Percentiles rank a stretch among this genome's conserved stretches.
Evolutionary conservation across 2,888 invertebrate genomes (phyloP).

Genomic region (Aleiodes alternator): DNA sequence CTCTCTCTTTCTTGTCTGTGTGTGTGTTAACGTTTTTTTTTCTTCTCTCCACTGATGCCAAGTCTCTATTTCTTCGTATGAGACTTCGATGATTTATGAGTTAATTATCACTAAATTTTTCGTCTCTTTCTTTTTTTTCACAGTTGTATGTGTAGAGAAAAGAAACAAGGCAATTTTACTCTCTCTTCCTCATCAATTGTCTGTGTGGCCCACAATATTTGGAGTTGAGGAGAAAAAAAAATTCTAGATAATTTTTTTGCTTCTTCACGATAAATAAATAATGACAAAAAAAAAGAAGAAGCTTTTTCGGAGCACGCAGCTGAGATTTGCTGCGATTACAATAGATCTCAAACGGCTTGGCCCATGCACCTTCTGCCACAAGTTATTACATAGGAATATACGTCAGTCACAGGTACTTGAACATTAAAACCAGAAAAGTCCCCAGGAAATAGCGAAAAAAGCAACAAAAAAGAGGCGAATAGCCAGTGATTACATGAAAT

Average conservation of each 20-base stretch:
- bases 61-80: constrained; percentile 1
- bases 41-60: constrained; percentile 10
- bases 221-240: too few relatives aligned
- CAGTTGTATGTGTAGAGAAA: not conserved
- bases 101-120: constrained; percentile 1
- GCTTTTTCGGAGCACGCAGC: constrained; percentile 7
- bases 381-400: too few relatives aligned
- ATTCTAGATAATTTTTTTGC: not conserved
- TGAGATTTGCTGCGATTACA: constrained; percentile 7
- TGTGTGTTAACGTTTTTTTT: not conserved
- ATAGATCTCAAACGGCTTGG: too few relatives aligned
- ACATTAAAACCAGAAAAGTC: too few relatives aligned
- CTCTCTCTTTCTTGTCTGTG: not conserved
- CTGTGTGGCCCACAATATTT: too few relatives aligned
- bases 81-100: not conserved
- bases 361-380: too few relatives aligned
- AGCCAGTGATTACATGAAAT: too few relatives aligned
- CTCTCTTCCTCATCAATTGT: too few relatives aligned
- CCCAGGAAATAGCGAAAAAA: too few relatives aligned
- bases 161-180: not conserved
- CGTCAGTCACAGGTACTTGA: too few relatives aligned
- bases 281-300: not conserved
- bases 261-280: constrained; percentile 5
- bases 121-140: too few relatives aligned
- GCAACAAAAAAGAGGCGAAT: too few relatives aligned